Percentiles rank a stretch among this genome's conserved stretches.
Conservation (phyloP, 1,140 invertebrate species). For the Bombus breviceps region DNA sequence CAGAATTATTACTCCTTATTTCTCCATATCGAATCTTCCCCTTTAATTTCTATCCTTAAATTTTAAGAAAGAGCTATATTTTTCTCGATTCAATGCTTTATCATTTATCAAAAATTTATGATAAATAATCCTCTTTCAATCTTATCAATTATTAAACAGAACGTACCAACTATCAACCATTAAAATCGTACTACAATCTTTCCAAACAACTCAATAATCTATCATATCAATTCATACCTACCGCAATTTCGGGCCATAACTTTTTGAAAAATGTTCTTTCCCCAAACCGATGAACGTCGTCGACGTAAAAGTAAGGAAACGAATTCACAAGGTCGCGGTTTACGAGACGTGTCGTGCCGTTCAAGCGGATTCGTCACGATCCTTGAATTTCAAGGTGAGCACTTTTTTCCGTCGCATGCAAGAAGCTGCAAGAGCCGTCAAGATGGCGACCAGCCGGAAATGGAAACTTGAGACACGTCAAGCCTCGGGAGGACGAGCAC, state of each 20-base stretch:
- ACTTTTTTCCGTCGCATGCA: slow-evolving; percentile 2
- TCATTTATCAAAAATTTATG: not conserved
- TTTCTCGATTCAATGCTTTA: not conserved
- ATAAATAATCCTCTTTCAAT: too few species aligned
- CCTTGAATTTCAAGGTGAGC: slow-evolving; percentile 60
- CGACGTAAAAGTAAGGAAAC: not conserved
- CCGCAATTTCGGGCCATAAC: too few species aligned
- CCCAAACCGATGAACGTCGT: not conserved
- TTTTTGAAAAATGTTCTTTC: not conserved
- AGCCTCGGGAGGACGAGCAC: slow-evolving; percentile 28
- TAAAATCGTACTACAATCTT: too few species aligned
- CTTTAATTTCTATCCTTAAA: not conserved
- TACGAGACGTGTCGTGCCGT: slow-evolving; percentile 32
- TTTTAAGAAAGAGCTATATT: not conserved
- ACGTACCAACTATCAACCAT: too few species aligned
- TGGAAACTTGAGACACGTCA: slow-evolving; percentile 59
- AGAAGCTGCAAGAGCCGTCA: slow-evolving; percentile 37
- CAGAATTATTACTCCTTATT: not conserved
- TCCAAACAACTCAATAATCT: too few species aligned
- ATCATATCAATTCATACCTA: too few species aligned
- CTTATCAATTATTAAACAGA: too few species aligned
- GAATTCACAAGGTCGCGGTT: slow-evolving; percentile 18
- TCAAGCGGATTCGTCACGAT: slow-evolving; percentile 47
- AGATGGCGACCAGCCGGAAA: slow-evolving; percentile 51
- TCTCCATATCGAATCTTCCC: not conserved